Conservation (phyloP, 1,140 invertebrate species). For the Riptortus pedestris region DNA sequence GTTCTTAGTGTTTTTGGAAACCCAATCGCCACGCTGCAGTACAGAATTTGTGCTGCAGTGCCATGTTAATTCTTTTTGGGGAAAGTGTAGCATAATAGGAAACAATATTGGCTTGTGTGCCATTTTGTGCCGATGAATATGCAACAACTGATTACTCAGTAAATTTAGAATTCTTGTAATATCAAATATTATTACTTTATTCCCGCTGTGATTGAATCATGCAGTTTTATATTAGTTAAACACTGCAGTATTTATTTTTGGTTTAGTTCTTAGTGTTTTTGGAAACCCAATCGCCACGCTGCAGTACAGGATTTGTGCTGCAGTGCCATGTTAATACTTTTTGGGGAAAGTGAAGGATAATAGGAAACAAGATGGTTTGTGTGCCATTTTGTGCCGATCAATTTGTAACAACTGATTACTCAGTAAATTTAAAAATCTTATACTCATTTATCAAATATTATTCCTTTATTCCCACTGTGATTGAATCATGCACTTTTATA, state of each 20-base stretch:
- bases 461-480: no score
- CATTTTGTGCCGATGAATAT: neutral
- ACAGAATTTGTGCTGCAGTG: neutral
- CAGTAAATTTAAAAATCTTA: neutral
- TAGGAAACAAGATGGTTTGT: constrained; percentile 3
- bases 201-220: no score
- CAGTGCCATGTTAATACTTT: neutral
- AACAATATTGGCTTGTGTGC: neutral
- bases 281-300: neutral
- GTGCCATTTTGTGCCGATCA: neutral
- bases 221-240: no score
- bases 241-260: neutral
- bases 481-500: no score
- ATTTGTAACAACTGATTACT: neutral
- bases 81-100: neutral
- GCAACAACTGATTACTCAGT: neutral
- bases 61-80: neutral
- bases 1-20: neutral
- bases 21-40: neutral
- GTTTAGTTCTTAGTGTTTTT: neutral
- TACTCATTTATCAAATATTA: no score
- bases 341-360: neutral
- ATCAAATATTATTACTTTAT: no score
- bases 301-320: neutral
- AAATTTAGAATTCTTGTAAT: neutral